Conservation (phyloP, 1,140 invertebrate species). For the Yoshiicerus persimilis region DNA sequence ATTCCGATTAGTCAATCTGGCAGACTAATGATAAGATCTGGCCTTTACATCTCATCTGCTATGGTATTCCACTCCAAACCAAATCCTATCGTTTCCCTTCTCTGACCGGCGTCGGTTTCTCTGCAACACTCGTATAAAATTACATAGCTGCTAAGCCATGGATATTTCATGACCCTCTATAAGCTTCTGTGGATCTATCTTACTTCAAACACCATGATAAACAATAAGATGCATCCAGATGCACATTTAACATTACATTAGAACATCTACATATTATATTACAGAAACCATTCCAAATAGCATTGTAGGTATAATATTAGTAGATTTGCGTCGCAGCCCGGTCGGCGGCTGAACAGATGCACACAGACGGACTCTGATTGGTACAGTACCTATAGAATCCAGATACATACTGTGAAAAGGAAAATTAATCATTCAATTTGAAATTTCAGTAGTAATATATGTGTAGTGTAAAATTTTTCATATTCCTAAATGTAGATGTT, state of each 20-base stretch:
- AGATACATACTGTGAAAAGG: background rate
- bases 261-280: too few relatives aligned
- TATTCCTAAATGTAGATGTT: too few relatives aligned
- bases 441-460: too few relatives aligned
- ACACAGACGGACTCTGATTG: background rate
- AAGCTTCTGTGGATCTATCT: background rate
- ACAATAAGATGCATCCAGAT: background rate
- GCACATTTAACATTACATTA: background rate
- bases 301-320: background rate
- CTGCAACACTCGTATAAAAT: background rate
- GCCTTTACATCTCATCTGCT: background rate
- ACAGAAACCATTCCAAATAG: background rate
- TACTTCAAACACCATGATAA: background rate
- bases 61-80: background rate
- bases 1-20: background rate
- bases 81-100: background rate
- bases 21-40: background rate
- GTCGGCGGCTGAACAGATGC: background rate
- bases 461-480: too few relatives aligned
- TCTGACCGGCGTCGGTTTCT: background rate
- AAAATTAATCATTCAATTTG: background rate
- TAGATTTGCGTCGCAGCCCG: background rate
- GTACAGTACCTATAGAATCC: background rate
- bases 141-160: background rate
- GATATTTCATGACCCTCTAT: background rate